Percentiles rank a stretch among this genome's conserved stretches.
Evolutionary conservation across 2,797 vertebrate species (phyloP).

Genomic region (Microctenopoma stevenorrisi): DNA sequence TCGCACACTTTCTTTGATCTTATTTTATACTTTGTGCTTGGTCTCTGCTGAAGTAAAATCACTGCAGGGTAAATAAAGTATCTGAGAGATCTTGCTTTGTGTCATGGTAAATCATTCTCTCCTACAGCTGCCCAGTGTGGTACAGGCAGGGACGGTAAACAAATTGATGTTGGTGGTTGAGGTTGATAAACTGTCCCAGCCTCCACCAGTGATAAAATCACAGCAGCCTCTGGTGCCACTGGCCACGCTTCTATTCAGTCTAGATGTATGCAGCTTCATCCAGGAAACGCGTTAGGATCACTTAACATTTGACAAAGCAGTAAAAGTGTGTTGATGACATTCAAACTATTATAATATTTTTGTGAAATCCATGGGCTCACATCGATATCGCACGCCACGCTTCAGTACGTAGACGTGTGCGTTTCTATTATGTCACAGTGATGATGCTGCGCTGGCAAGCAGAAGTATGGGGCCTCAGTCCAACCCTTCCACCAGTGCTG

Average conservation of each 20-base stretch:
- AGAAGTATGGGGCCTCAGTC: constrained; percentile 47
- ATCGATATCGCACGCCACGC: constrained; percentile 8
- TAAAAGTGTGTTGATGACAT: too few relatives aligned
- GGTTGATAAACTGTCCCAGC: constrained; percentile 41
- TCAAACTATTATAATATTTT: constrained; percentile 26
- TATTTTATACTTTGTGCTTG: constrained; percentile 4
- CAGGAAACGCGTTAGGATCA: neutral
- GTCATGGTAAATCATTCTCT: constrained; percentile 9
- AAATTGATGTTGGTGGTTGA: constrained; percentile 39
- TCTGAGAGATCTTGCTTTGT: constrained; percentile 20
- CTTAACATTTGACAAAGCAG: constrained; percentile 34
- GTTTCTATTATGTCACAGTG: constrained; percentile 74
- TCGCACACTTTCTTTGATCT: constrained; percentile 4
- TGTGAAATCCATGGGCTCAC: constrained; percentile 50
- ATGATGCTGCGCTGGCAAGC: constrained; percentile 69
- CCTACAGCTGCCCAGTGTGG: constrained; percentile 26
- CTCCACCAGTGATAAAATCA: constrained; percentile 34
- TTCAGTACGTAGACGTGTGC: constrained; percentile 6
- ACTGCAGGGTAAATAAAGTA: constrained; percentile 14
- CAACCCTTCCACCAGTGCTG: constrained; percentile 26
- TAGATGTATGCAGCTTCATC: constrained; percentile 17
- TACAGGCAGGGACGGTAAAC: constrained; percentile 45
- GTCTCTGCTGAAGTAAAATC: neutral
- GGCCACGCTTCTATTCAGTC: too few relatives aligned
- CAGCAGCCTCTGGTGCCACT: constrained; percentile 18